Percentiles rank a stretch among this genome's conserved stretches.
Conservation (phyloP, 53 echinoderm and acorn worm species). For the Patiria pectinifera region DNA sequence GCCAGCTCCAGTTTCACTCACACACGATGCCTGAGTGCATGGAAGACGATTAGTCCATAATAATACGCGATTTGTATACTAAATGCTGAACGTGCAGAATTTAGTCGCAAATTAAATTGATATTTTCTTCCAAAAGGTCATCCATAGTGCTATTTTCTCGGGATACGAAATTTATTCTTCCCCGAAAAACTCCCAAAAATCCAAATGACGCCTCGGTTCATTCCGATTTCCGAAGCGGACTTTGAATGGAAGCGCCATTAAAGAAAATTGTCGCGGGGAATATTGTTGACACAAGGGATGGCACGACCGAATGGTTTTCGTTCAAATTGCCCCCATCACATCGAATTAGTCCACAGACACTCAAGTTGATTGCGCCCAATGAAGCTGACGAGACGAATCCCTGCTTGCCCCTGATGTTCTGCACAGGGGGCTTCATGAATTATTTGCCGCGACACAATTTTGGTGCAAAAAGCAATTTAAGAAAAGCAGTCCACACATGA, state of each 20-base stretch:
- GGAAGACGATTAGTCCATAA: not conserved
- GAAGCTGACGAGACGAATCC: not conserved
- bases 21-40: not conserved
- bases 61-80: not conserved
- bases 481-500: too few species aligned
- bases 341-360: conserved; percentile 35
- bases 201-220: not conserved
- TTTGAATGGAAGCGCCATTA: conserved; percentile 11
- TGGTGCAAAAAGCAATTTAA: conserved; percentile 5
- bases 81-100: not conserved
- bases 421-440: not conserved
- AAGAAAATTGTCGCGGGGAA: conserved; percentile 26
- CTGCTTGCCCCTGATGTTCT: not conserved
- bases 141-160: not conserved
- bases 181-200: not conserved
- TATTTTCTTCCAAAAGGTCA: not conserved
- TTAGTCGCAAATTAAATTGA: not conserved
- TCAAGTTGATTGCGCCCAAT: conserved; percentile 18
- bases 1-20: not conserved
- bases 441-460: conserved; percentile 28
- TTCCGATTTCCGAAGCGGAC: not conserved
- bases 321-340: conserved; percentile 42
- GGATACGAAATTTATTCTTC: not conserved
- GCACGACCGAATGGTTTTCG: not conserved
- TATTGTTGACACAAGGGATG: conserved; percentile 35